These are phyloP conservation scores for Scleropages formosus DNA, from an alignment of 2,797 vertebrate species.

Conservation along the genomic window DNA sequence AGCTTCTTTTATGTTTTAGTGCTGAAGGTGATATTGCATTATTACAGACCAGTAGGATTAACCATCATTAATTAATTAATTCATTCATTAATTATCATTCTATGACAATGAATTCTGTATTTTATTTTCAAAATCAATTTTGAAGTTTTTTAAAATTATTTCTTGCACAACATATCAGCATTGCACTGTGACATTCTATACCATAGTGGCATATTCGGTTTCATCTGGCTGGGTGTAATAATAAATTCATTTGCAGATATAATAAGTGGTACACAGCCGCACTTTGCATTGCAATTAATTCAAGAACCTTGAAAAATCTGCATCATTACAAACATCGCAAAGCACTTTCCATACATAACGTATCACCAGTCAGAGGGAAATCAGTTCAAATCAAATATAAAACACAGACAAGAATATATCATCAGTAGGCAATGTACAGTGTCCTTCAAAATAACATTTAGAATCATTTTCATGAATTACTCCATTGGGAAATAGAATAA, in stretches of 20 bases:
- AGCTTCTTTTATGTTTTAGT: constrained; percentile 10
- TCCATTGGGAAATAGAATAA: not conserved
- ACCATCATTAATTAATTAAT: too few species aligned
- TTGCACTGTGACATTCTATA: not conserved
- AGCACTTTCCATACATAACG: constrained; percentile 3
- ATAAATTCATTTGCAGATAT: not conserved
- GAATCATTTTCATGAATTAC: too few species aligned
- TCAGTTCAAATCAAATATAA: constrained; percentile 6
- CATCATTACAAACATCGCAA: not conserved
- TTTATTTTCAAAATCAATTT: too few species aligned
- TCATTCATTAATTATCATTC: too few species aligned
- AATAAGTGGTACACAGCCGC: not conserved
- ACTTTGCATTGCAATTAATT: not conserved
- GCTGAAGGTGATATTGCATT: not conserved
- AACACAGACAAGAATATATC: constrained; percentile 18
- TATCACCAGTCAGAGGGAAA: constrained; percentile 17
- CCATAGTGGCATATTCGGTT: not conserved
- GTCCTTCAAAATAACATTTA: too few species aligned
- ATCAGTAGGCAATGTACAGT: not conserved
- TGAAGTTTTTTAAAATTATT: too few species aligned
- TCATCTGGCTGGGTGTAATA: not conserved
- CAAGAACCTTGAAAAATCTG: not conserved
- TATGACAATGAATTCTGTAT: too few species aligned
- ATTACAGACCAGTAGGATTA: too few species aligned
- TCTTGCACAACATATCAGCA: not conserved